Base-by-base conservation (phyloP, 2,113 vertebrate genomes). In the Aptenodytes forsteri region DNA sequence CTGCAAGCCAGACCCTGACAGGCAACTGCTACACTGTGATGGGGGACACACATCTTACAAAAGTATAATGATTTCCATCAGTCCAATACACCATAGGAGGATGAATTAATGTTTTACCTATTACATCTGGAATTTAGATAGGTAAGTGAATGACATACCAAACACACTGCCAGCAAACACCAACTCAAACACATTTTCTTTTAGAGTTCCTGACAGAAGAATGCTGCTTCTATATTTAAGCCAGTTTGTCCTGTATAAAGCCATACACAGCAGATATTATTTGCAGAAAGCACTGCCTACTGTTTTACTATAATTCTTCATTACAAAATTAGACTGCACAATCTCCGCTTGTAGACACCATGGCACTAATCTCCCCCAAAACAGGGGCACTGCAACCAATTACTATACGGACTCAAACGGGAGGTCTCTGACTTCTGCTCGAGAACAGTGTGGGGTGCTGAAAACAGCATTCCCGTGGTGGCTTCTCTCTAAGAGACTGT, bases 271-370 rank as follows among this genome's bases (percentile, higher is more conserved):
- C 46, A 93, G 75, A 90, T 75, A 88, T 16, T 94, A 78, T 92
- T 71, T 83, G 64, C 90, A 92, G 80, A 79, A 90, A 94, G 85
- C 46, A 75, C 50, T 86, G 80, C 93, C 89, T 91, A 94, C 80
- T 80, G 75, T 72, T 94, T 93, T 77, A 73, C 50, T 94, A 22
- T 86, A 93, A 88, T 83, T 94, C 83, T 81, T 93, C 67, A 83
- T 86, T 55, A 95, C 64, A 95, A 92, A 95, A 93, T 86, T 42
- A 90, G 83, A 86, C 82, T 73, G 64, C 36, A 76, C 4, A 23
- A 40, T 58, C 90, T 87, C 79, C 1, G 0, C 61, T 58, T 62
- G 46, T 36, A 70, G 79, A 66, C 75, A 76, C 64, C 27, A 22
- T 3, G 19, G 73, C 66, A 91, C 66, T 92, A 65, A 79, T 61